Conservation (phyloP, 2,797 vertebrate genomes). For the Chelmon rostratus region DNA sequence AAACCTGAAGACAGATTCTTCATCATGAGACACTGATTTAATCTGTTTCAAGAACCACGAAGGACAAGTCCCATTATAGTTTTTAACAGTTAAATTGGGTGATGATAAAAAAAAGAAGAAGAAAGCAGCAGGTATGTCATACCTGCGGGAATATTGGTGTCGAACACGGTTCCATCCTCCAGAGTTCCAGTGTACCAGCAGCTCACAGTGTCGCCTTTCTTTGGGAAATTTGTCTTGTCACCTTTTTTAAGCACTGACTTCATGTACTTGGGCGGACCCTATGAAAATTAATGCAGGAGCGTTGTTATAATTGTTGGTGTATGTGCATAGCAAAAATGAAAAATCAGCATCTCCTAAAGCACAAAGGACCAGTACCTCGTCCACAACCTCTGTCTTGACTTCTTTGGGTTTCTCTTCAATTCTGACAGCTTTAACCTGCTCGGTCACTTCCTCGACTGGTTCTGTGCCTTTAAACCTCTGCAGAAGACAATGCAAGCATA, state of each 20-base stretch:
- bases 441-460: conserved; percentile 83
- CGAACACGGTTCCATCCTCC: conserved; percentile 96
- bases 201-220: conserved; percentile 94
- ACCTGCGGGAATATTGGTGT: conserved; percentile 93
- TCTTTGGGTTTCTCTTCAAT: conserved; percentile 90
- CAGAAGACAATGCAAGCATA: neutral
- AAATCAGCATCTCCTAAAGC: neutral
- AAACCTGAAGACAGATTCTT: neutral
- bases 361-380: conserved; percentile 86
- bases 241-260: conserved; percentile 95
- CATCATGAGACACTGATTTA: neutral
- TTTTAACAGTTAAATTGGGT: neutral
- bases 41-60: neutral
- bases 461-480: conserved; percentile 95
- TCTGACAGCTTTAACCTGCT: conserved; percentile 90
- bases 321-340: neutral
- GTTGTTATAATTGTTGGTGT: neutral
- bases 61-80: neutral
- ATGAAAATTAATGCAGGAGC: conserved; percentile 1
- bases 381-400: conserved; percentile 83
- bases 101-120: neutral
- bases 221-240: conserved; percentile 95
- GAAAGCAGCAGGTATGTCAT: conserved; percentile 38
- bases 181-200: conserved; percentile 97
- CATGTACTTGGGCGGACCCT: conserved; percentile 94